Conservation (phyloP, 2,888 invertebrate species). For the Cloeon dipterum region DNA sequence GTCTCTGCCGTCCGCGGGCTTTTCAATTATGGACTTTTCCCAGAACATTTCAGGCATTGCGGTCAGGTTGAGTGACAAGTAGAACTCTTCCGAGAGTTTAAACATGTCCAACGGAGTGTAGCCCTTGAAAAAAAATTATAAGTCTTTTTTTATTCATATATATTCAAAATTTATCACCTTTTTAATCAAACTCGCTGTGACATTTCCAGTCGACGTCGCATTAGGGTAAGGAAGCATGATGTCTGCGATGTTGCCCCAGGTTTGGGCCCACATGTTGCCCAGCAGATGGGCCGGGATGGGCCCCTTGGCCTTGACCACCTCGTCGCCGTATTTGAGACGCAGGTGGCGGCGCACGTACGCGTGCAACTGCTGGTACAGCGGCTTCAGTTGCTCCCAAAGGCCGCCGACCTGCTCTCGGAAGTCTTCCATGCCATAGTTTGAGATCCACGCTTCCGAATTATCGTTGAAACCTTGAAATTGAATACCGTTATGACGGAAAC, state of each 20-base stretch:
- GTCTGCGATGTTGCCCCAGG: constrained; percentile 42
- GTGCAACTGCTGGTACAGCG: constrained; percentile 24
- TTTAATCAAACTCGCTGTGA: constrained; percentile 44
- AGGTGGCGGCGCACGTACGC: constrained; percentile 25
- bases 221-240: constrained; percentile 47
- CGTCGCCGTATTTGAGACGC: constrained; percentile 19
- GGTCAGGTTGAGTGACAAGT: constrained; percentile 56
- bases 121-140: constrained; percentile 25
- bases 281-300: constrained; percentile 22
- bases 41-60: constrained; percentile 64
- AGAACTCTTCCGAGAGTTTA: constrained; percentile 64
- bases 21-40: constrained; percentile 64
- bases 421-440: constrained; percentile 20
- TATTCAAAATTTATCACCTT: constrained; percentile 21
- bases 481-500: no score
- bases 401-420: constrained; percentile 21
- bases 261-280: constrained; percentile 66
- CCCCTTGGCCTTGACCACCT: constrained; percentile 15
- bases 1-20: constrained; percentile 44
- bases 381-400: constrained; percentile 14
- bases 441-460: constrained; percentile 18
- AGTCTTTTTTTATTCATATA: no score
- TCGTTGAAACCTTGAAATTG: constrained; percentile 14
- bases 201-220: constrained; percentile 53
- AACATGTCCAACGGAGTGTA: constrained; percentile 61